These are phyloP conservation scores for Ypsolopha scabrella DNA, from an alignment of 2,888 invertebrate genomes.

Conservation along the genomic window DNA sequence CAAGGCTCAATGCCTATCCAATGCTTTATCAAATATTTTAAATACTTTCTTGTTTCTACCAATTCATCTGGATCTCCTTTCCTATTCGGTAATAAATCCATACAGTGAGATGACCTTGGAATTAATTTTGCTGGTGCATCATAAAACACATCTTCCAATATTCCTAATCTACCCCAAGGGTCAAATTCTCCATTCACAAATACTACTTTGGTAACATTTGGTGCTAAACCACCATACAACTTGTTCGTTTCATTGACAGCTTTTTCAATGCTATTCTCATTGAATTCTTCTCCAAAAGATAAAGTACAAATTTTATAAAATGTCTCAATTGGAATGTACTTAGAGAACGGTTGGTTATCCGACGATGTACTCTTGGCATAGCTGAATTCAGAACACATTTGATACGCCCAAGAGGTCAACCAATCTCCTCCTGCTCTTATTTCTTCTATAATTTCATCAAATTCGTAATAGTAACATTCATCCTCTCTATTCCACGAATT, in stretches of 20 bases:
- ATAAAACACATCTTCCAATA: slow-evolving; percentile 50
- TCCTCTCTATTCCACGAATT: slow-evolving; percentile 21
- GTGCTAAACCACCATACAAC: slow-evolving; percentile 54
- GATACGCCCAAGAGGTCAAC: slow-evolving; percentile 73
- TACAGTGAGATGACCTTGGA: slow-evolving; percentile 39
- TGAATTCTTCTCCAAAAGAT: slow-evolving; percentile 46
- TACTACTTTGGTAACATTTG: slow-evolving; percentile 65
- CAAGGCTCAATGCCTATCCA: slow-evolving; percentile 32
- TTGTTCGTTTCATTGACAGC: slow-evolving; percentile 51
- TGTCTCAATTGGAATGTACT: slow-evolving; percentile 46
- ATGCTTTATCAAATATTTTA: slow-evolving; percentile 42
- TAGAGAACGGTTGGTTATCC: slow-evolving; percentile 68
- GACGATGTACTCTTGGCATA: slow-evolving; percentile 76
- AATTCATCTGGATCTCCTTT: slow-evolving; percentile 36
- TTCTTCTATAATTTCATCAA: slow-evolving; percentile 30
- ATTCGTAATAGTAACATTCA: slow-evolving; percentile 36
- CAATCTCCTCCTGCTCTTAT: slow-evolving; percentile 22
- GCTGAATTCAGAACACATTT: slow-evolving; percentile 83
- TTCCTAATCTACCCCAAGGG: slow-evolving; percentile 68
- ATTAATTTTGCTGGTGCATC: slow-evolving; percentile 45
- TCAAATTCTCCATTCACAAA: slow-evolving; percentile 72
- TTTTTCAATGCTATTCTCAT: slow-evolving; percentile 34
- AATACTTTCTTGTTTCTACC: slow-evolving; percentile 36
- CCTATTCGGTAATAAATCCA: slow-evolving; percentile 36
- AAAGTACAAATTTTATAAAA: slow-evolving; percentile 46